Evolutionary conservation across 1,140 invertebrate species (phyloP).

Genomic region (Planococcus citri): DNA sequence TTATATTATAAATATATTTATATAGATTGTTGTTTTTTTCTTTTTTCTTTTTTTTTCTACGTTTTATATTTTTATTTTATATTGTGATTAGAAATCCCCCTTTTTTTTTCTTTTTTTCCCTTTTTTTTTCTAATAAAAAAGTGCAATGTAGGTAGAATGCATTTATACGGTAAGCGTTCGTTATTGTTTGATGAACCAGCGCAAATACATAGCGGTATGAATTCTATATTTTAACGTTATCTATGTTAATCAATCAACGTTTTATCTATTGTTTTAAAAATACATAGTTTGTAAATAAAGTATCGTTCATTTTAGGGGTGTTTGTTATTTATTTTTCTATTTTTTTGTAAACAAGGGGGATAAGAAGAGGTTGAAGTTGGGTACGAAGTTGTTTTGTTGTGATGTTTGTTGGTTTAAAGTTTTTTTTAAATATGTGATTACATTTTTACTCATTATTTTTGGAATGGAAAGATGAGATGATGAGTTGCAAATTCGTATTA

Average conservation of each 20-base stretch:
- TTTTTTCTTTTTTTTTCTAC: constrained; percentile 6
- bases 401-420: no score
- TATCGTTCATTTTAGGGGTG: constrained; percentile 5
- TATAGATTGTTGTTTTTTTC: not conserved
- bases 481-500: no score
- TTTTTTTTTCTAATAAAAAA: not conserved
- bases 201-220: not conserved
- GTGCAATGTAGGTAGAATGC: not conserved
- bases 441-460: no score
- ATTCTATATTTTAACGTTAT: not conserved
- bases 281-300: constrained; percentile 1
- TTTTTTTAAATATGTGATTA: no score
- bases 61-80: constrained; percentile 9
- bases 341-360: no score
- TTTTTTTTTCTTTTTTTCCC: no score
- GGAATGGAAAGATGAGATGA: no score
- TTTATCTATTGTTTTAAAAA: constrained; percentile 3
- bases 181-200: not conserved
- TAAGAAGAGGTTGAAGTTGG: no score
- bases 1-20: no score
- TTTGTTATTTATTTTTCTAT: no score
- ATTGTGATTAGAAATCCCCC: not conserved
- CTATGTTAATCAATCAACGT: constrained; percentile 7
- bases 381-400: no score
- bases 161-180: not conserved